These are phyloP conservation scores for Astyanax mexicanus DNA, from an alignment of 2,797 vertebrate species.

Conservation along the genomic window DNA sequence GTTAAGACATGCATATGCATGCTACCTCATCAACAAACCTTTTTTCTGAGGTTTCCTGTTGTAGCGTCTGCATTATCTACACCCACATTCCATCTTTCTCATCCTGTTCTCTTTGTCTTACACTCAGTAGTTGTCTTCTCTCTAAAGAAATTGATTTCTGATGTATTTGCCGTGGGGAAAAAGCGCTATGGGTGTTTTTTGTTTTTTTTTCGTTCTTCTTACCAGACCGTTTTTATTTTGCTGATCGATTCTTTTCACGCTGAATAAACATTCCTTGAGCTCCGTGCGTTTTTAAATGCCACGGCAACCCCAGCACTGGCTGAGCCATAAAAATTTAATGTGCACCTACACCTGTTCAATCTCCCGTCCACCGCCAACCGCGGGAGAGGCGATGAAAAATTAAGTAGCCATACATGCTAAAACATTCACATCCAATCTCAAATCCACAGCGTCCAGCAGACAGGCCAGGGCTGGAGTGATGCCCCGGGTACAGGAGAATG, in stretches of 20 bases:
- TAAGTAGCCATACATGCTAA: slow-evolving; percentile 68
- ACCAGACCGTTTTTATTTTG: slow-evolving; percentile 58
- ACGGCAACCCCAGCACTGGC: slow-evolving; percentile 69
- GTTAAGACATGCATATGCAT: not conserved
- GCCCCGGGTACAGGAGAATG: not conserved
- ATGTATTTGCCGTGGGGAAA: not conserved
- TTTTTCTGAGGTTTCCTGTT: not conserved
- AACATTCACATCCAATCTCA: slow-evolving; percentile 77
- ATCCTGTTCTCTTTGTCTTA: slow-evolving; percentile 26
- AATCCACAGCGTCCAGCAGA: slow-evolving; percentile 54
- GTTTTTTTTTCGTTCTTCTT: slow-evolving; percentile 32
- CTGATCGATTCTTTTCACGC: slow-evolving; percentile 78
- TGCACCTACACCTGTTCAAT: slow-evolving; percentile 78
- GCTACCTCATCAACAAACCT: not conserved
- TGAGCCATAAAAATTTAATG: slow-evolving; percentile 82
- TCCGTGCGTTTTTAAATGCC: slow-evolving; percentile 78
- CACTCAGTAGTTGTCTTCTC: slow-evolving; percentile 31
- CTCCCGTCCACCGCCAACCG: slow-evolving; percentile 68
- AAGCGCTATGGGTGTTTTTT: not conserved
- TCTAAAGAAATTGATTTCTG: slow-evolving; percentile 75
- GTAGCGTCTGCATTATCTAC: not conserved
- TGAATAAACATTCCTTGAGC: slow-evolving; percentile 81
- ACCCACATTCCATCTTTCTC: not conserved
- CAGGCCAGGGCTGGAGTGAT: slow-evolving; percentile 17
- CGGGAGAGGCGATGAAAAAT: slow-evolving; percentile 69